Percentiles rank a stretch among this genome's conserved stretches.
Evolutionary conservation across 2,113 vertebrate genomes (phyloP).

Genomic region (Sinocyclocheilus maitianheensis): DNA sequence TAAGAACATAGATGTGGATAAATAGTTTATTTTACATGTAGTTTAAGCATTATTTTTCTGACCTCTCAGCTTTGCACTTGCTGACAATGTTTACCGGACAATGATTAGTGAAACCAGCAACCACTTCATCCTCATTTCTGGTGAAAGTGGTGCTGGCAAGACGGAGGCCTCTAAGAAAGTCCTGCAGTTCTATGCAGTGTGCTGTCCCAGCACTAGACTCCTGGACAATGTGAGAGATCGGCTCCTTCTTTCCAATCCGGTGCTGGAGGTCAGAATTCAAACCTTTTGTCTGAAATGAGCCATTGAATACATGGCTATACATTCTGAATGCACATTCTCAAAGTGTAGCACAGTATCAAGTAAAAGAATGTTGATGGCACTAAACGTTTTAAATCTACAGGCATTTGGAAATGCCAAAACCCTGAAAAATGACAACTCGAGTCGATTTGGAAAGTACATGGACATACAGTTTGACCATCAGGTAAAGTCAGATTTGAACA

Average conservation of each 20-base stretch:
- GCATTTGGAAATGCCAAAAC: slow-evolving; percentile 98
- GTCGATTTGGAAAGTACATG: slow-evolving; percentile 98
- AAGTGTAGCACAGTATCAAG: background rate
- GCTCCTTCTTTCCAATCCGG: slow-evolving; percentile 91
- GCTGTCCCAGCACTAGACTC: slow-evolving; percentile 87
- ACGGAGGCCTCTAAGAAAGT: slow-evolving; percentile 97
- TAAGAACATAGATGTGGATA: background rate
- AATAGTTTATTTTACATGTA: background rate
- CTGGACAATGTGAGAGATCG: slow-evolving; percentile 87
- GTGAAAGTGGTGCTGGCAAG: slow-evolving; percentile 96
- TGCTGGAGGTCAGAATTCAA: slow-evolving; percentile 86
- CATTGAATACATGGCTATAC: background rate
- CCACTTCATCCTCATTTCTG: slow-evolving; percentile 97
- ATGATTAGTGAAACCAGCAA: slow-evolving; percentile 91
- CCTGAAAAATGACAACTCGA: slow-evolving; percentile 95
- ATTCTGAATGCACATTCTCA: background rate
- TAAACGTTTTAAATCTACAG: slow-evolving; percentile 63
- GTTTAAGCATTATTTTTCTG: background rate
- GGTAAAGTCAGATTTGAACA: slow-evolving; percentile 71
- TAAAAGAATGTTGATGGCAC: background rate
- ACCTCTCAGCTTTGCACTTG: slow-evolving; percentile 86
- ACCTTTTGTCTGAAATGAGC: slow-evolving; percentile 44
- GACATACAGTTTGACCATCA: slow-evolving; percentile 96
- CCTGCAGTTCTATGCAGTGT: slow-evolving; percentile 91
- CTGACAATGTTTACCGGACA: slow-evolving; percentile 91